These are phyloP conservation scores for Megastigmus dorsalis DNA, from an alignment of 2,888 invertebrate species.

Conservation along the genomic window DNA sequence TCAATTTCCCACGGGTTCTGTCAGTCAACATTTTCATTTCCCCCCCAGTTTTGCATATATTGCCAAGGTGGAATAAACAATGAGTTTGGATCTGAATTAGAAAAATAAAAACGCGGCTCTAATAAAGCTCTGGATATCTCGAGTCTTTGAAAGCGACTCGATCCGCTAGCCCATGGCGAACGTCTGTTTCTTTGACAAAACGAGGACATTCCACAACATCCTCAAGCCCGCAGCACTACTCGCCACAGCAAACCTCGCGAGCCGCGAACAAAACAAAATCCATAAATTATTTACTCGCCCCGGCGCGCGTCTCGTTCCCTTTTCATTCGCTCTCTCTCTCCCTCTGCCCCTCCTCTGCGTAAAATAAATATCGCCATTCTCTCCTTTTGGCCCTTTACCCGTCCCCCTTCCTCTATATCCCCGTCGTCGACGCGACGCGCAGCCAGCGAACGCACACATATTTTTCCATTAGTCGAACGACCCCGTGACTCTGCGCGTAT, in stretches of 20 bases:
- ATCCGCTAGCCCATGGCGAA: not conserved
- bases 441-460: conserved; percentile 4
- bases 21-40: no score
- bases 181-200: no score
- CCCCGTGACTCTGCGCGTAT: not conserved
- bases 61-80: no score
- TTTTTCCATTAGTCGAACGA: conserved; percentile 27
- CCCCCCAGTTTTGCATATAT: no score
- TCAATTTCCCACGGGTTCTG: no score
- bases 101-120: no score
- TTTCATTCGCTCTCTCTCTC: not conserved
- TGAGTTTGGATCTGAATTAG: no score
- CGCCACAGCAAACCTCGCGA: not conserved
- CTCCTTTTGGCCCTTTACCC: not conserved
- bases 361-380: conserved; percentile 26
- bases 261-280: conserved; percentile 25
- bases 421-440: not conserved
- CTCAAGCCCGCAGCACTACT: not conserved
- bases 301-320: not conserved
- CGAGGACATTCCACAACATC: not conserved
- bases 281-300: conserved; percentile 40
- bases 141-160: no score
- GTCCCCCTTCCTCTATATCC: not conserved
- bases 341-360: not conserved
- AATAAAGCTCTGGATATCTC: no score